phyloP scores from a whole-genome alignment of 2,888 invertebrate genomes.

The Fragum fragum region DNA sequence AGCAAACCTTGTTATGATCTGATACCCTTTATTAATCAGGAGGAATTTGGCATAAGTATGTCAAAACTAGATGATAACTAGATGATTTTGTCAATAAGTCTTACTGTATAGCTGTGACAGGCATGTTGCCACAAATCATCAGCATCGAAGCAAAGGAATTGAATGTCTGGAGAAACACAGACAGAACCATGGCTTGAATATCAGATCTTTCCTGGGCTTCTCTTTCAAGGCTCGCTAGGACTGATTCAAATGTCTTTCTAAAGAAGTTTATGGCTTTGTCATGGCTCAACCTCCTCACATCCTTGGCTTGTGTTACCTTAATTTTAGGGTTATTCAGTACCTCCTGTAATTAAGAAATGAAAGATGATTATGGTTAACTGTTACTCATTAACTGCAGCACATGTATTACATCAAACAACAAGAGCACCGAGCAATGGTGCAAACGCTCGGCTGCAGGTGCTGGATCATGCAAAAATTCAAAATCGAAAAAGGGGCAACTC shows the following conservation, averaged over 20 bases:
- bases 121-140: slow-evolving; percentile 54
- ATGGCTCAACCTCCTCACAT: slow-evolving; percentile 60
- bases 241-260: slow-evolving; percentile 35
- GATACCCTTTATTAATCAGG: too few relatives aligned
- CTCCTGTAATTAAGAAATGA: slow-evolving; percentile 16
- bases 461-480: too few relatives aligned
- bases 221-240: slow-evolving; percentile 47
- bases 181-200: slow-evolving; percentile 44
- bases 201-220: slow-evolving; percentile 51
- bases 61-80: too few relatives aligned
- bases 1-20: too few relatives aligned
- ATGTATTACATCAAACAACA: too few relatives aligned
- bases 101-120: slow-evolving; percentile 42
- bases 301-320: slow-evolving; percentile 39
- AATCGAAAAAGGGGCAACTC: too few relatives aligned
- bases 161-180: slow-evolving; percentile 42
- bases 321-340: slow-evolving; percentile 34
- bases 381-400: background rate
- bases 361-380: too few relatives aligned
- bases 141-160: slow-evolving; percentile 42
- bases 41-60: too few relatives aligned
- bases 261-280: slow-evolving; percentile 41
- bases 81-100: too few relatives aligned
- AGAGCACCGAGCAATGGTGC: too few relatives aligned
- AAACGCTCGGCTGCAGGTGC: too few relatives aligned